Percentiles rank a stretch among this genome's conserved stretches.
Conservation (phyloP, 2,888 invertebrate genomes). For the Phorcus lineatus region DNA sequence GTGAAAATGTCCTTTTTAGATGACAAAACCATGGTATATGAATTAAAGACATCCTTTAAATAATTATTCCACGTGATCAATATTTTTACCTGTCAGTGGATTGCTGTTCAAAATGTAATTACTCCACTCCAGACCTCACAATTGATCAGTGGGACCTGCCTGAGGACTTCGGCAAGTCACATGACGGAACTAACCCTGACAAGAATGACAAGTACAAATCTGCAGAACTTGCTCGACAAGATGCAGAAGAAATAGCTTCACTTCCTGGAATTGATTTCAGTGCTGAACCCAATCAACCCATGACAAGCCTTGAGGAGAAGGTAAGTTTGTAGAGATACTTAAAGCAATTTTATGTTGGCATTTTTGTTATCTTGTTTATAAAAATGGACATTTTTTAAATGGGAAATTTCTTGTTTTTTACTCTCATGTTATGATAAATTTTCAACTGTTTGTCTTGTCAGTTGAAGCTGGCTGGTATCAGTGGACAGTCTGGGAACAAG, state of each 20-base stretch:
- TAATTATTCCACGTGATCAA: too few species aligned
- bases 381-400: too few species aligned
- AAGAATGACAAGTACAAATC: background rate
- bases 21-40: too few species aligned
- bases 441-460: background rate
- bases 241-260: constrained; percentile 13
- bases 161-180: constrained; percentile 30
- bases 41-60: too few species aligned
- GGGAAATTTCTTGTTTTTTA: too few species aligned
- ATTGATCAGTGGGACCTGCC: constrained; percentile 25
- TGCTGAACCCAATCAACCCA: constrained; percentile 9
- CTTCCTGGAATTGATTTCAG: constrained; percentile 20
- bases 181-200: constrained; percentile 1
- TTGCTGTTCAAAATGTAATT: too few species aligned
- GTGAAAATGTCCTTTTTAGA: too few species aligned
- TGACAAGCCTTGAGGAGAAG: constrained; percentile 21
- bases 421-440: too few species aligned
- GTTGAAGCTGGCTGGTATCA: constrained; percentile 22
- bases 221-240: background rate
- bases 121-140: too few species aligned
- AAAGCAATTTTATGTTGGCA: too few species aligned
- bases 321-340: background rate
- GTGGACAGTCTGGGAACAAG: constrained; percentile 24
- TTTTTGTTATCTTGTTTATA: too few species aligned
- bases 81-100: too few species aligned